phyloP scores from a whole-genome alignment of 2,888 invertebrate genomes.

The Philonicus albiceps region DNA sequence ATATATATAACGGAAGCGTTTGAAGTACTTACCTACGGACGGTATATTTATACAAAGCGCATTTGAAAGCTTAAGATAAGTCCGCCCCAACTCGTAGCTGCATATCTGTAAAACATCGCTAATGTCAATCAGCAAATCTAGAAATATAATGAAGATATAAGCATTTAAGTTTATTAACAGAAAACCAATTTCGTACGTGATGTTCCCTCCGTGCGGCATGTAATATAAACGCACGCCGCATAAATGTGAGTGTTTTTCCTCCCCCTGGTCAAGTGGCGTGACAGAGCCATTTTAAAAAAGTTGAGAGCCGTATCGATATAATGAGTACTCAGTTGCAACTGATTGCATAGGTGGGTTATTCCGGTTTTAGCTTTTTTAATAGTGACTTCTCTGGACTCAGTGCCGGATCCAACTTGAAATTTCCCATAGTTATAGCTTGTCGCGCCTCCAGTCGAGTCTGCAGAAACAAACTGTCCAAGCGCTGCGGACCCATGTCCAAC shows the following conservation, averaged over 20 bases:
- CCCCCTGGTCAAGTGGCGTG: conserved; percentile 86
- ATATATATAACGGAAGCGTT: neutral
- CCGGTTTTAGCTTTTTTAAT: conserved; percentile 86
- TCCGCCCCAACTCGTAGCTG: conserved; percentile 93
- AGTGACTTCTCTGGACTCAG: conserved; percentile 93
- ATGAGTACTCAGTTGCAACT: conserved; percentile 86
- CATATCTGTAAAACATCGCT: conserved; percentile 97
- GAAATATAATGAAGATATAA: conserved; percentile 42
- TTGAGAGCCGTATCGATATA: conserved; percentile 93
- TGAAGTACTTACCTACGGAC: conserved; percentile 76
- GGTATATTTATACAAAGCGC: conserved; percentile 91
- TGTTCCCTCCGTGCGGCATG: conserved; percentile 93
- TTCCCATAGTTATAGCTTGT: conserved; percentile 80
- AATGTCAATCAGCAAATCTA: conserved; percentile 94
- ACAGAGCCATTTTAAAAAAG: conserved; percentile 91
- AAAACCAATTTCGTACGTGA: conserved; percentile 74
- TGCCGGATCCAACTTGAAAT: conserved; percentile 80
- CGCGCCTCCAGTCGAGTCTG: conserved; percentile 85
- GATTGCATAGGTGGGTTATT: conserved; percentile 85
- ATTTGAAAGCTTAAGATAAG: conserved; percentile 87
- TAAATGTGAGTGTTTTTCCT: conserved; percentile 89
- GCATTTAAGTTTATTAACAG: neutral
- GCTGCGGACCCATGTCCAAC: conserved; percentile 85
- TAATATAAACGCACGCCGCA: conserved; percentile 97
- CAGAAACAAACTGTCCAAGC: conserved; percentile 92